Evolutionary conservation across 2,888 invertebrate genomes (phyloP), one percentile per base, ranked within the genome.

Genomic region (Nomada lathburiana): DNA sequence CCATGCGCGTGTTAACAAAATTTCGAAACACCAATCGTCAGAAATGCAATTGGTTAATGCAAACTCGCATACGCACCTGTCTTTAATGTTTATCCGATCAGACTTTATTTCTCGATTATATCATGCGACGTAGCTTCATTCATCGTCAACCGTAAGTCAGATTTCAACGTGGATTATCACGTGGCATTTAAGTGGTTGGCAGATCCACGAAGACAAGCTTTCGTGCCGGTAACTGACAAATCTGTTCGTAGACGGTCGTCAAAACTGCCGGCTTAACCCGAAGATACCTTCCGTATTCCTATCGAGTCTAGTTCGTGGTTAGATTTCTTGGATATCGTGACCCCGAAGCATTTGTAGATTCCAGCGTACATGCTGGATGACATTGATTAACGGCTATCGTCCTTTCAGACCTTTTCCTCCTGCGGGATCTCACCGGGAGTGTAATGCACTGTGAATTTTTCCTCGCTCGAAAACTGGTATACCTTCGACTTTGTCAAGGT

Each of bases 281-380:
- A 44, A 47, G 67, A 53, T 72, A 76, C 70, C 86, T 86, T 84
- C 84, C 84, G 84, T 84, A 86, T 86, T 86, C 82, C 84, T 69
- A 82, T 82, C 82, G 86, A 86, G 84, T 75, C 86, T 70, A 82
- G 84, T 84, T 86, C 86, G 86, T 86, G 86, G 86, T 86, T 86
- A 86, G 86, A 86, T 86, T 84, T 29, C 71, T 62, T 50, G 79
- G 86, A 86, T 86, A 86, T 71, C 76, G 74, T 52, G 73, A 64
- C 80, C 80, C 69, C 83, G 86, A 83, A 71, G 83, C 80, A 86
- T 80, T 80, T 68, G 76, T 69, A 80, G 86, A 76, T 80, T 70
- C 78, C 76, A 73, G 36, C 83, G 78, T 52, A 62, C 81, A 62
- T 67, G 68, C 55, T 18, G 60, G 73, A 76, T 81, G 86, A 86